Evolutionary conservation across 2,797 vertebrate species (phyloP).

Genomic region (Anomalospiza imberbis): DNA sequence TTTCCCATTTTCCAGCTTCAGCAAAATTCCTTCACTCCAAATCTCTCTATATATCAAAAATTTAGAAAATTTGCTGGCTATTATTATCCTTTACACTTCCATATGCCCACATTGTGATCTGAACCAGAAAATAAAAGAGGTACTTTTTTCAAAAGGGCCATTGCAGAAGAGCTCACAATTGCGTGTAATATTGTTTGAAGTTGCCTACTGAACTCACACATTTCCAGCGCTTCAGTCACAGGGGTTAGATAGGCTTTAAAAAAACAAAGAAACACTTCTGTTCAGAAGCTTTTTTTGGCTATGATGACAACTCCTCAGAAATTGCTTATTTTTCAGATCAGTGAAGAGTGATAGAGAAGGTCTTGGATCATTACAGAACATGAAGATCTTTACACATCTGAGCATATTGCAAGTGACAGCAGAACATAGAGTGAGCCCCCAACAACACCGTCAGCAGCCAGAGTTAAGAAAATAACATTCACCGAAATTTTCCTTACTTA

Average conservation of each 20-base stretch:
- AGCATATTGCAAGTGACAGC: slow-evolving; percentile 53
- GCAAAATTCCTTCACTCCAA: neutral
- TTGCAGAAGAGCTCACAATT: neutral
- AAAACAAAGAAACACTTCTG: neutral
- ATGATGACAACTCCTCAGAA: slow-evolving; percentile 64
- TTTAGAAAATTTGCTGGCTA: neutral
- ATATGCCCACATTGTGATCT: neutral
- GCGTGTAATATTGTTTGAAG: slow-evolving; percentile 30
- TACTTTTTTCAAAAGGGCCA: slow-evolving; percentile 18
- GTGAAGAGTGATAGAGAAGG: slow-evolving; percentile 59
- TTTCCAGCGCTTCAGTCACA: slow-evolving; percentile 16
- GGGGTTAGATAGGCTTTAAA: slow-evolving; percentile 12
- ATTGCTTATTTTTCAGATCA: slow-evolving; percentile 76
- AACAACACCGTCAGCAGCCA: neutral
- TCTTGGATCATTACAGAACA: slow-evolving; percentile 65
- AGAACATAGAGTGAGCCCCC: slow-evolving; percentile 29
- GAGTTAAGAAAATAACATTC: slow-evolving; percentile 52
- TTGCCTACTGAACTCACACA: slow-evolving; percentile 38
- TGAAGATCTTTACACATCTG: slow-evolving; percentile 57
- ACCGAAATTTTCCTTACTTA: slow-evolving; percentile 44
- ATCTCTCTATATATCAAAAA: neutral
- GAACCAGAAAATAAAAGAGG: slow-evolving; percentile 45
- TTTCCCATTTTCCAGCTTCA: neutral
- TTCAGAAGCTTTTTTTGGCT: slow-evolving; percentile 57
- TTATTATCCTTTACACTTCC: neutral